These are phyloP conservation scores for Myripristis jacobus DNA, from an alignment of 2,797 vertebrate genomes.

Conservation along the genomic window DNA sequence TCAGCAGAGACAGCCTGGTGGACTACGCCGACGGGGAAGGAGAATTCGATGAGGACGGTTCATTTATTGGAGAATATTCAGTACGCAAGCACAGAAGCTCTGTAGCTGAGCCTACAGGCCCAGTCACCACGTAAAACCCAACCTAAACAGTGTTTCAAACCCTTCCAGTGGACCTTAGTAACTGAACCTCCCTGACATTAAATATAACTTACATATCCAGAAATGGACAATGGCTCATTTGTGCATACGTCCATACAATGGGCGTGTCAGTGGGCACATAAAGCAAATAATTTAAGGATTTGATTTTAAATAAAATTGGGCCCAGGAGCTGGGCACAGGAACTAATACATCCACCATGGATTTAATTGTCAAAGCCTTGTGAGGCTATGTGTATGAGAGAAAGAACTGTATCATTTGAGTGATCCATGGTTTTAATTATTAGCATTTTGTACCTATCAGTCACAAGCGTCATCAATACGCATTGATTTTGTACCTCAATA, in stretches of 20 bases:
- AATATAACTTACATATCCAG: constrained; percentile 33
- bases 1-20: constrained; percentile 90
- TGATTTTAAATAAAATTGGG: constrained; percentile 9
- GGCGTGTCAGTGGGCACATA: background rate
- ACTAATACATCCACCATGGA: constrained; percentile 13
- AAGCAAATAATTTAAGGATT: background rate
- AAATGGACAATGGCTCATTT: constrained; percentile 31
- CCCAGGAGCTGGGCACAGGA: background rate
- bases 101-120: constrained; percentile 65
- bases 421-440: constrained; percentile 49
- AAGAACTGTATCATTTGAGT: constrained; percentile 50
- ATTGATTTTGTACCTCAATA: constrained; percentile 21
- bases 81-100: constrained; percentile 82
- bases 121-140: constrained; percentile 53
- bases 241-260: constrained; percentile 32
- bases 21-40: constrained; percentile 88
- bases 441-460: constrained; percentile 51
- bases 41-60: constrained; percentile 94
- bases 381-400: constrained; percentile 62
- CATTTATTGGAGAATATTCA: constrained; percentile 94
- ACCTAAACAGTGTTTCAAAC: constrained; percentile 39
- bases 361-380: constrained; percentile 15
- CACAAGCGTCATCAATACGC: background rate
- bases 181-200: constrained; percentile 39
- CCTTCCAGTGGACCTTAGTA: constrained; percentile 40